Evolutionary conservation across 2,797 vertebrate species (phyloP), one percentile per base, ranked within the genome.

Genomic region (Taenioides sp.): DNA sequence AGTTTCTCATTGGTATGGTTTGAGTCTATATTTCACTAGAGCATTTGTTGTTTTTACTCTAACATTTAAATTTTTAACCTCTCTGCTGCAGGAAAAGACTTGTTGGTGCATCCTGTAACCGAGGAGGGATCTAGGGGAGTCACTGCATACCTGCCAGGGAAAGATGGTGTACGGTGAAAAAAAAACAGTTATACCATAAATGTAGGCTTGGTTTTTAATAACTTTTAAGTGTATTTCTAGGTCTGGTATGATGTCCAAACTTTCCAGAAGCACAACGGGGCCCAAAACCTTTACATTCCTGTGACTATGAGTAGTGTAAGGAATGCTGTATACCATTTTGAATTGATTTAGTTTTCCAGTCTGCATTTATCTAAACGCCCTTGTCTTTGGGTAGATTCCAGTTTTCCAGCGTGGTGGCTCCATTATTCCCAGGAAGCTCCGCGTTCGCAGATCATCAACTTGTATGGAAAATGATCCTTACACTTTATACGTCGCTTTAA

Each of bases 361-460:
- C 61, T 40, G 61, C 43, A 7, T 65, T 65, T n/a, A 17, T 17
- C 22, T 6, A 18, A 50, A n/a, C 10, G 3, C 17, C 28, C 7
- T 31, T 52, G 2, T 65, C 27, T 69, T 68, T 71, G 68, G 2
- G 49, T 85, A 98, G 96, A 94, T 97, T 71, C 96, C 96, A 0
- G 96, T 96, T 72, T 97, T 95, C 88, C 96, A 98, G 74, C 94
- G 95, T 0, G 96, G 96, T 0, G 96, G 96, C 27, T 96, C 96
- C 2, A 92, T 98, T 4, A 94, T 98, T 76, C 91, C 95, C 37
- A 92, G 95, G 69, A 97, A 97, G 89, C 91, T 94, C 73, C 89
- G 96, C 3, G 92, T 94, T 7, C 93, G 96, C 20, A 93, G 96
- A 25, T 96, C 96, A 0, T 95, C 96, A 0, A 84, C 94, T 27